phyloP scores from a whole-genome alignment of 2,888 invertebrate species.

The Campaea margaritaria region DNA sequence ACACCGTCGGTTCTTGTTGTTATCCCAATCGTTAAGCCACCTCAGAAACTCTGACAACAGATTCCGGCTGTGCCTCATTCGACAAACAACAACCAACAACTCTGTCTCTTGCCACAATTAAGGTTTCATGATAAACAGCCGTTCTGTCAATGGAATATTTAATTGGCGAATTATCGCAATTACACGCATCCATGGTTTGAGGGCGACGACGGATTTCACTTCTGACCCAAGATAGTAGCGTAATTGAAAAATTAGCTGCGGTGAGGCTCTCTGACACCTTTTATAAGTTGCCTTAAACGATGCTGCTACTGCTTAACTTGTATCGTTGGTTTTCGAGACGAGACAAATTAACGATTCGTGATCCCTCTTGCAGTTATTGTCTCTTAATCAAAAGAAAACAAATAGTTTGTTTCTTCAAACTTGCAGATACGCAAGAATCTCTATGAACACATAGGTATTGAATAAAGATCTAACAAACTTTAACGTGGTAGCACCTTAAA shows the following conservation, averaged over 20 bases:
- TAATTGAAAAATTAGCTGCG: conserved; percentile 65
- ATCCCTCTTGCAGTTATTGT: not conserved
- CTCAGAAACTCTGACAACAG: too few species aligned
- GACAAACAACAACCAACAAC: not conserved
- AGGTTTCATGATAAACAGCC: conserved; percentile 46
- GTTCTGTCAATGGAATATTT: conserved; percentile 67
- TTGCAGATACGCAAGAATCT: too few species aligned
- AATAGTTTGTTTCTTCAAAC: too few species aligned
- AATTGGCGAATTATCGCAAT: conserved; percentile 78
- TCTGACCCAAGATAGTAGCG: conserved; percentile 72
- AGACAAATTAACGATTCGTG: conserved; percentile 7
- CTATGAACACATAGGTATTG: too few species aligned
- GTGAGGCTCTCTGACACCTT: conserved; percentile 43
- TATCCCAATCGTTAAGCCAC: too few species aligned
- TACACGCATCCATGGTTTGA: conserved; percentile 81
- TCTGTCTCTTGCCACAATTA: conserved; percentile 53
- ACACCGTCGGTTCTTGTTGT: too few species aligned
- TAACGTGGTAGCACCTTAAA: conserved; percentile 50
- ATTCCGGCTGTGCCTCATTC: too few species aligned
- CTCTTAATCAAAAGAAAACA: not conserved
- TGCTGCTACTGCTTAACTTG: conserved; percentile 39
- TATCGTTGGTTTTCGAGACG: conserved; percentile 33
- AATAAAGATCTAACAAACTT: conserved; percentile 5
- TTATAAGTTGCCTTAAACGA: conserved; percentile 50
- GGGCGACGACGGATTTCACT: conserved; percentile 78